These are phyloP conservation scores for Solenopsis fugax DNA, from an alignment of 1,140 invertebrate genomes.

Conservation along the genomic window DNA sequence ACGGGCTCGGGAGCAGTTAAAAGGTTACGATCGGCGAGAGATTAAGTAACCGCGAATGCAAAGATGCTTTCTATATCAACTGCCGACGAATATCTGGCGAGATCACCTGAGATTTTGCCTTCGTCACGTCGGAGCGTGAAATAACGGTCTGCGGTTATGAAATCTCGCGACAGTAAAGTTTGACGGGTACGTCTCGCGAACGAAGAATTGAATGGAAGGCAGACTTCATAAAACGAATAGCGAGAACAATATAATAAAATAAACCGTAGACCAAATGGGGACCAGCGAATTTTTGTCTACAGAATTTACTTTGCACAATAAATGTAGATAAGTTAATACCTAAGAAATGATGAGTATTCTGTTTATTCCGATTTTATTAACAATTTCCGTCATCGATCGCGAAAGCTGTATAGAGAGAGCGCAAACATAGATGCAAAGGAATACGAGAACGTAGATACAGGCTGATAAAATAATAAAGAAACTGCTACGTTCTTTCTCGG, in stretches of 20 bases:
- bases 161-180: conserved; percentile 34
- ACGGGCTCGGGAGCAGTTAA: conserved; percentile 33
- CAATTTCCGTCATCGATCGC: not conserved
- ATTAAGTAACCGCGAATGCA: conserved; percentile 55
- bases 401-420: not conserved
- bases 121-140: conserved; percentile 4
- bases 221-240: conserved; percentile 1
- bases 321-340: not conserved
- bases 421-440: conserved; percentile 4
- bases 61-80: conserved; percentile 3
- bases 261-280: not conserved
- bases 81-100: not conserved
- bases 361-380: not conserved
- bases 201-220: conserved; percentile 6
- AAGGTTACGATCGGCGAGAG: conserved; percentile 50
- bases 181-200: not conserved
- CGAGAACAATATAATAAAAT: not conserved
- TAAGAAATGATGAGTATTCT: not conserved
- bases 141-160: conserved; percentile 45
- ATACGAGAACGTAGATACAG: conserved; percentile 25
- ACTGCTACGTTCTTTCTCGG: not conserved
- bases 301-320: not conserved
- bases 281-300: not conserved
- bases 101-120: conserved; percentile 21
- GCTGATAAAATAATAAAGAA: conserved; percentile 32